A percentile compares a stretch with the other conserved stretches of the same genome.
phyloP scores from a whole-genome alignment of 2,888 invertebrate species.

The Thymelicus sylvestris region DNA sequence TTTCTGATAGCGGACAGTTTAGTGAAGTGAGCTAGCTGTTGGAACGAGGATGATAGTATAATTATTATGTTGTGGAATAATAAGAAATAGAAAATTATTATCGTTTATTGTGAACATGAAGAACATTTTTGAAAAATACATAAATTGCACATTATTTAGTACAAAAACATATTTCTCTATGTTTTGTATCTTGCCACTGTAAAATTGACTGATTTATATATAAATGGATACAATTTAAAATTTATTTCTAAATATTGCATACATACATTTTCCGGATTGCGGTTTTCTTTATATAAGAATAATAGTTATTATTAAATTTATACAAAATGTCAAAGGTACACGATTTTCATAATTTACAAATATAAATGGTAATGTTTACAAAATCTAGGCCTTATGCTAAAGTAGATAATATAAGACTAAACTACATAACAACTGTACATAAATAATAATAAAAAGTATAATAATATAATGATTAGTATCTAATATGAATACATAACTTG shows the following conservation, averaged over 20 bases:
- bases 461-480: slow-evolving; percentile 13
- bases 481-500: slow-evolving; percentile 4
- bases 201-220: slow-evolving; percentile 60
- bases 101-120: slow-evolving; percentile 73
- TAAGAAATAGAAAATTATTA: slow-evolving; percentile 52
- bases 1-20: no score
- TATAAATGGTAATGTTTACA: slow-evolving; percentile 29
- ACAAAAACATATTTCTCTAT: slow-evolving; percentile 47
- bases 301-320: slow-evolving; percentile 13
- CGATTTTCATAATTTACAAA: slow-evolving; percentile 32
- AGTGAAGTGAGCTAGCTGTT: background rate
- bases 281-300: slow-evolving; percentile 16
- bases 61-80: slow-evolving; percentile 8
- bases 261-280: slow-evolving; percentile 39
- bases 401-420: slow-evolving; percentile 43
- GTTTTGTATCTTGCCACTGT: slow-evolving; percentile 70
- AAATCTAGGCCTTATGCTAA: slow-evolving; percentile 13
- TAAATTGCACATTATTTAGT: slow-evolving; percentile 55
- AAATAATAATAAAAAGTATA: slow-evolving; percentile 19
- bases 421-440: slow-evolving; percentile 75
- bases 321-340: slow-evolving; percentile 26
- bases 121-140: slow-evolving; percentile 74
- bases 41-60: background rate
- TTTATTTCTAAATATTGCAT: slow-evolving; percentile 37
- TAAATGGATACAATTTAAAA: slow-evolving; percentile 26